phyloP scores from a whole-genome alignment of 2,113 vertebrate species.

The Hemibagrus wyckioides region DNA sequence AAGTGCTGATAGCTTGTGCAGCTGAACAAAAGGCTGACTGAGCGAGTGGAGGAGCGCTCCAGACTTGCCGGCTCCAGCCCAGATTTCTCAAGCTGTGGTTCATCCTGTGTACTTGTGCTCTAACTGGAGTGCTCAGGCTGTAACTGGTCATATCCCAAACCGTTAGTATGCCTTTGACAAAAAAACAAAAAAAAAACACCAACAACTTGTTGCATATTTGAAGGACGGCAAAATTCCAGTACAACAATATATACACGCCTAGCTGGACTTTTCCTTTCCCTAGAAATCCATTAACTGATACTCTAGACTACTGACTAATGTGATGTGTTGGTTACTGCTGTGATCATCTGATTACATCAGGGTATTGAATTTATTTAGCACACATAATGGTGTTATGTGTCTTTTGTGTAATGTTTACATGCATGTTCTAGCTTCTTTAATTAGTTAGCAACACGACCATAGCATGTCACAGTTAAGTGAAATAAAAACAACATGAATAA shows the following conservation, averaged over 20 bases:
- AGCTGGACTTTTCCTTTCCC: constrained; percentile 5
- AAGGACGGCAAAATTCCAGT: neutral
- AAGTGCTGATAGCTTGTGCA: constrained; percentile 85
- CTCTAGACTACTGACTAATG: neutral
- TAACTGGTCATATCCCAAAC: constrained; percentile 18
- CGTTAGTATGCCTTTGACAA: neutral
- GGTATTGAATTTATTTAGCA: neutral
- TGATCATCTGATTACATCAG: neutral
- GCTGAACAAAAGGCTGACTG: constrained; percentile 85
- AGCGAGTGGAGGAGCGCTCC: constrained; percentile 79
- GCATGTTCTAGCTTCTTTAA: neutral
- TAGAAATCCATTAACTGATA: neutral
- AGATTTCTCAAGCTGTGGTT: constrained; percentile 72
- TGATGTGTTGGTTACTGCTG: neutral
- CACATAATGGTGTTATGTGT: neutral
- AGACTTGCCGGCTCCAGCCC: constrained; percentile 84
- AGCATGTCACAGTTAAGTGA: neutral
- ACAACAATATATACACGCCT: neutral
- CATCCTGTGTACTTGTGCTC: constrained; percentile 30
- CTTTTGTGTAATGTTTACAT: neutral
- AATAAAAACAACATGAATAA: neutral
- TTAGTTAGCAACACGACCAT: neutral
- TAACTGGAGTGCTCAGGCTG: constrained; percentile 18
- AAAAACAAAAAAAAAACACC: neutral
- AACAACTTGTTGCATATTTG: neutral